Base-by-base conservation (phyloP, 2,888 invertebrate species). In the Pristionchus maxplancki region DNA sequence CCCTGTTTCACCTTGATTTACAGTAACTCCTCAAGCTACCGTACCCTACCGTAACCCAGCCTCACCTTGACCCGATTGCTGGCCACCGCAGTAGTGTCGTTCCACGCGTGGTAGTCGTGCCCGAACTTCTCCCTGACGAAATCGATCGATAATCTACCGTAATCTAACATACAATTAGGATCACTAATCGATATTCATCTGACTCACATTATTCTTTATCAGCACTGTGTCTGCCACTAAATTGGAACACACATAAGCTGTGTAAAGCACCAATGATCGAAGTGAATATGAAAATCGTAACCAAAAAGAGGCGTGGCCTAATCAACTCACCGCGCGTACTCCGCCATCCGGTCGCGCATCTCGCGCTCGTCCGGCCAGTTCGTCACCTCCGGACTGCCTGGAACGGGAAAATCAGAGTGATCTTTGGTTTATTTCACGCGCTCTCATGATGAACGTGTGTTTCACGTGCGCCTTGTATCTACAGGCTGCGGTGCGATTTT, bases 301-400 rank as follows among this genome's bases (percentile, higher is more conserved):
- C 50, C 50, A 9, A 50, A 50, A 50, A 5, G 3, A n/a, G 58
- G n/a, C 58, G 58, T 58, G 58, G 58, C 71, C 71, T 81, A 31
- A 1, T 24, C 20, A 11, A 71, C 71, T 37, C 34, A 71, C 71
- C 71, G 34, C 24, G 90, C 78, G 78, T 90, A 90, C 44, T 87
- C 62, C 8, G 89, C 87, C 58, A 92, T 86, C 67, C 92, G 86
- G 44, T 86, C 64, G 15, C 92, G 88, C 88, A 92, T 92, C 85
- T 90, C 90, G 24, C 44, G 67, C 88, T 92, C 92, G 74, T 92
- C 92, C 34, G 88, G 85, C 92, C 92, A 92, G 71, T 90, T 81
- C 17, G 90, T 88, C 40, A 88, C 62, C 88, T 88, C 88, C 58
- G 88, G 88, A 28, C 53, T 87, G 34, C 50, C 87, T 71, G 53